These are phyloP conservation scores for Scaptodrosophila lebanonensis DNA, from an alignment of 1,140 invertebrate species.

Conservation along the genomic window DNA sequence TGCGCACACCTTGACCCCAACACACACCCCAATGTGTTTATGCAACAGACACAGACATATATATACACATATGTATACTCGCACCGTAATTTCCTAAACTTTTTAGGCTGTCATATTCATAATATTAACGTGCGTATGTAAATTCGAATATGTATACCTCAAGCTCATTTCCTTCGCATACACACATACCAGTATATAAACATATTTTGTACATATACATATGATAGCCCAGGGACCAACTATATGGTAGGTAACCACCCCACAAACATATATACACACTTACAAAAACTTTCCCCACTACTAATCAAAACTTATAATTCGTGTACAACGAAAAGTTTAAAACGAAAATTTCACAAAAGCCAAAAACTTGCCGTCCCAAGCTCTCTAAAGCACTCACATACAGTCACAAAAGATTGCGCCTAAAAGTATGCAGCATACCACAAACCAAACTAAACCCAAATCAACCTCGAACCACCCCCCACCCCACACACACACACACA, in stretches of 20 bases:
- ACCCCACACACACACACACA: slow-evolving; percentile 13
- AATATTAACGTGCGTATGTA: neutral
- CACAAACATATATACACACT: slow-evolving; percentile 3
- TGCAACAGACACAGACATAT: no score
- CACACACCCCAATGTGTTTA: no score
- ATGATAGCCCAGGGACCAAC: slow-evolving; percentile 13
- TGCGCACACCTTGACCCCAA: no score
- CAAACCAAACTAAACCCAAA: slow-evolving; percentile 16
- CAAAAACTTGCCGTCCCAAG: slow-evolving; percentile 51
- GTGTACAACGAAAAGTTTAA: slow-evolving; percentile 73
- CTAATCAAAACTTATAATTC: slow-evolving; percentile 76
- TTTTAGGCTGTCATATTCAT: slow-evolving; percentile 45
- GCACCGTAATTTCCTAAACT: no score
- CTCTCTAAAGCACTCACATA: slow-evolving; percentile 44
- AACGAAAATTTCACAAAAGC: slow-evolving; percentile 73
- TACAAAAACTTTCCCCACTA: slow-evolving; percentile 67
- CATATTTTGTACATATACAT: slow-evolving; percentile 24
- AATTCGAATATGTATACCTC: slow-evolving; percentile 31
- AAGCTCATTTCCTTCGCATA: slow-evolving; percentile 54
- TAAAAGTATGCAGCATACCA: slow-evolving; percentile 32
- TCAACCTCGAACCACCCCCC: neutral
- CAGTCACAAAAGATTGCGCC: slow-evolving; percentile 40
- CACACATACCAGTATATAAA: slow-evolving; percentile 9
- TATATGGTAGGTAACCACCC: slow-evolving; percentile 36
- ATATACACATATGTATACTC: no score